These are phyloP conservation scores for Fragum whitleyi DNA, from an alignment of 2,888 invertebrate genomes.

Conservation along the genomic window DNA sequence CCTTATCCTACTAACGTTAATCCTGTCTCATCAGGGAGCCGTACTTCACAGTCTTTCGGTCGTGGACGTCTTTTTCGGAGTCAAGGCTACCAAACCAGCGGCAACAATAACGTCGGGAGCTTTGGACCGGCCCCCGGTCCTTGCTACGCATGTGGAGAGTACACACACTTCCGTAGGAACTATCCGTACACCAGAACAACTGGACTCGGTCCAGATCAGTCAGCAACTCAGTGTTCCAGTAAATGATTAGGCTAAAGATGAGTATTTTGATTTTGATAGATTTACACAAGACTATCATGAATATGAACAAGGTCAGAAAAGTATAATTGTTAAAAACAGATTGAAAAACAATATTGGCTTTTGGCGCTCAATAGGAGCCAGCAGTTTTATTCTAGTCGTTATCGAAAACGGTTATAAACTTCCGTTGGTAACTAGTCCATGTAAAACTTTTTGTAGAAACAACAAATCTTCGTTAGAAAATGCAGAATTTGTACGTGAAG, in stretches of 20 bases:
- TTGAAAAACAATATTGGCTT: constrained; percentile 18
- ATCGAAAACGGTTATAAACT: constrained; percentile 36
- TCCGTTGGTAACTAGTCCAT: constrained; percentile 24
- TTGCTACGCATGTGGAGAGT: constrained; percentile 42
- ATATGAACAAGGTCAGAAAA: constrained; percentile 44
- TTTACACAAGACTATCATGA: constrained; percentile 51
- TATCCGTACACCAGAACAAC: constrained; percentile 33
- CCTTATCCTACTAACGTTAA: background rate
- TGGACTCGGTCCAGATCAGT: background rate
- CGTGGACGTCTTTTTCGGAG: constrained; percentile 6
- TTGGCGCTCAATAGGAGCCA: constrained; percentile 35
- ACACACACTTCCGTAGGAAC: constrained; percentile 32
- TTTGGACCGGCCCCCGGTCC: constrained; percentile 34
- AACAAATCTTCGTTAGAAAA: constrained; percentile 26
- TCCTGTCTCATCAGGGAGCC: too few relatives aligned
- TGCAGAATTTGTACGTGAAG: constrained; percentile 33
- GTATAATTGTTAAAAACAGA: constrained; percentile 49
- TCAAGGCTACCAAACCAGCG: background rate
- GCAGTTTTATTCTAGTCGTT: constrained; percentile 35
- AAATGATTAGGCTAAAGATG: constrained; percentile 38
- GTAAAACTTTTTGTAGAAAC: constrained; percentile 12
- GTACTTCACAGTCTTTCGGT: background rate
- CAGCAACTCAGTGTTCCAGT: background rate
- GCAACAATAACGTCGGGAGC: constrained; percentile 12
- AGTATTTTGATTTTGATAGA: constrained; percentile 36